Evolutionary conservation across 2,113 vertebrate genomes (phyloP), one percentile per base, ranked within the genome.

Genomic region (Tympanuchus pallidicinctus): DNA sequence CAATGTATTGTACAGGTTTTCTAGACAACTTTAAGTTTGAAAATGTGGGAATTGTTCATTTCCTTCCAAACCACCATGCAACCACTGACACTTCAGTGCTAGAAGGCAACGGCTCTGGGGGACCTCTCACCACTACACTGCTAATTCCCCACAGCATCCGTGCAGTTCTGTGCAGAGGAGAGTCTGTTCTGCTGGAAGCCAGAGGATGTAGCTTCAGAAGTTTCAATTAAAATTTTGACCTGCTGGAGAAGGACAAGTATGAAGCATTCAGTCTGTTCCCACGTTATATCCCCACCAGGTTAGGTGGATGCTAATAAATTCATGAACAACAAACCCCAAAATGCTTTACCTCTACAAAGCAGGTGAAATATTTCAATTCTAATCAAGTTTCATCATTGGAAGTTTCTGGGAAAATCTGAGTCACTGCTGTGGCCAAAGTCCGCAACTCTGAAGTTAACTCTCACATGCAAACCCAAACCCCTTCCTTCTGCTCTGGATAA

Each of bases 381-480:
- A 74, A 15, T 57, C 17, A 73, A 28, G 57, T 83, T 57, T 80
- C 25, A 22, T 52, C 34, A 52, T 0, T 11, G 6, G 20, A 40
- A 56, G 42, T 64, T 40, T 12, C 34, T 64, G 16, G 38, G 24
- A 40, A 64, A 64, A 40, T 63, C 25, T 64, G 24, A n/a, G 81
- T 64, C 0, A 0, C 21, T 48, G 20, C 11, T 34, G 10, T 16
- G 36, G 3, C 5, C 11, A n/a, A 57, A 77, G 24, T 34, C 38
- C 11, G 71, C 20, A 50, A 61, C 3, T 16, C 12, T 47, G 14
- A 87, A 92, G n/a, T 52, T n/a, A 69, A 13, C 50, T 85, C 54
- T 61, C 7, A 34, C 5, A 12, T 1, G 8, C 17, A 86, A 83
- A 63, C 18, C 10, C 5, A 1, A 86, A 48, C 45, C 28, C 3